These are phyloP conservation scores for Malurus alboscapulatus DNA, from an alignment of 2,113 vertebrate species.

Conservation along the genomic window DNA sequence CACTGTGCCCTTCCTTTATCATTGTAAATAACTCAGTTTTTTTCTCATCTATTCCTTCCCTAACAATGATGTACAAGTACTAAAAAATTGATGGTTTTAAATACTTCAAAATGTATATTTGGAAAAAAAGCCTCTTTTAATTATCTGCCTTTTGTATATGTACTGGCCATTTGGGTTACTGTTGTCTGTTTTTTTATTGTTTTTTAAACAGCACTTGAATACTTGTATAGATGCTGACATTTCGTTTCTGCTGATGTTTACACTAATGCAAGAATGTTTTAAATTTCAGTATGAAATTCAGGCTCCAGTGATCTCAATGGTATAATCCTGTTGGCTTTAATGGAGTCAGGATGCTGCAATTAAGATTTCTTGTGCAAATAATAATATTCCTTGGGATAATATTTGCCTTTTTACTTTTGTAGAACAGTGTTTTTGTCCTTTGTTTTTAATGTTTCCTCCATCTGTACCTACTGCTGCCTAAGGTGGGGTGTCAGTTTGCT, in stretches of 20 bases:
- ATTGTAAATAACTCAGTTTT: background rate
- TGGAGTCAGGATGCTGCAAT: slow-evolving; percentile 61
- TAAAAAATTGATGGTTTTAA: slow-evolving; percentile 17
- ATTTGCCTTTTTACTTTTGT: slow-evolving; percentile 68
- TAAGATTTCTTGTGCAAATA: slow-evolving; percentile 40
- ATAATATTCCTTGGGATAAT: slow-evolving; percentile 42
- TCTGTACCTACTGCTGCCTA: slow-evolving; percentile 18
- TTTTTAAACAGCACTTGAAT: slow-evolving; percentile 69
- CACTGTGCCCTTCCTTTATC: slow-evolving; percentile 43
- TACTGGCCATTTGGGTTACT: slow-evolving; percentile 54
- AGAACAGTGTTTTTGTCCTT: slow-evolving; percentile 22
- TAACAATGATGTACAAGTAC: background rate
- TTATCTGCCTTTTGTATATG: slow-evolving; percentile 36
- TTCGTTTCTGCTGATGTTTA: slow-evolving; percentile 63
- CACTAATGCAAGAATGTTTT: slow-evolving; percentile 57
- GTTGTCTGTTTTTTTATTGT: slow-evolving; percentile 54
- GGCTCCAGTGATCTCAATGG: slow-evolving; percentile 9
- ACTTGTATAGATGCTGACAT: slow-evolving; percentile 54
- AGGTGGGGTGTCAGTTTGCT: background rate
- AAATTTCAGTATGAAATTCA: slow-evolving; percentile 37
- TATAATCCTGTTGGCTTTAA: background rate
- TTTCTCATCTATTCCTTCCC: background rate
- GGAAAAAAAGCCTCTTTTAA: slow-evolving; percentile 30
- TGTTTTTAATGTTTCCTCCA: slow-evolving; percentile 43
- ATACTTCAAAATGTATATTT: slow-evolving; percentile 49